These are phyloP conservation scores for Eudasyphora cyanicolor DNA, from an alignment of 2,888 invertebrate genomes.

Conservation along the genomic window DNA sequence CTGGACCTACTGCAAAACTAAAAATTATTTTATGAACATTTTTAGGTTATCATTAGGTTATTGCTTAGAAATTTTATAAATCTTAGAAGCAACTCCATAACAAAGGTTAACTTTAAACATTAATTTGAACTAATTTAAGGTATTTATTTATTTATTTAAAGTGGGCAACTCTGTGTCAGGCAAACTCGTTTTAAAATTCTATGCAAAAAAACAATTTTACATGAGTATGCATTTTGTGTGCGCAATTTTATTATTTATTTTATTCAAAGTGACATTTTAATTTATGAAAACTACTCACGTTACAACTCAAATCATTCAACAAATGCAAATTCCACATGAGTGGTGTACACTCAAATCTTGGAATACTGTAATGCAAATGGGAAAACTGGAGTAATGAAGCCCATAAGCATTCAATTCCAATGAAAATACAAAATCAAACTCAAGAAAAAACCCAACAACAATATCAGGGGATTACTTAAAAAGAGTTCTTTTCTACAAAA, in stretches of 20 bases:
- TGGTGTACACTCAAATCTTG: slow-evolving; percentile 1
- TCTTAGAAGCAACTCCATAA: too few relatives aligned
- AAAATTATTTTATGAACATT: too few relatives aligned
- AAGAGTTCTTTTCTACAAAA: too few relatives aligned
- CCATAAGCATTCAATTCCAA: too few relatives aligned
- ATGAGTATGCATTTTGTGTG: not conserved
- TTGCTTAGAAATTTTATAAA: too few relatives aligned
- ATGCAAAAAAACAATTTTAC: not conserved
- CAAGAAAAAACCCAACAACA: not conserved
- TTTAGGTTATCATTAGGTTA: too few relatives aligned
- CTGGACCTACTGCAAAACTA: too few relatives aligned
- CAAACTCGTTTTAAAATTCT: slow-evolving; percentile 12
- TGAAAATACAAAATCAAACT: not conserved
- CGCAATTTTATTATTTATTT: slow-evolving; percentile 42
- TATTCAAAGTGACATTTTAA: slow-evolving; percentile 60
- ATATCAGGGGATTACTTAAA: not conserved
- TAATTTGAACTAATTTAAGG: too few relatives aligned
- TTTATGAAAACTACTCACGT: slow-evolving; percentile 61
- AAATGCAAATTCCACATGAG: not conserved
- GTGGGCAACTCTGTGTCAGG: not conserved
- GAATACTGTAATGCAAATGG: not conserved
- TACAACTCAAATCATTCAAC: slow-evolving; percentile 41
- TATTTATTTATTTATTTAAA: too few relatives aligned
- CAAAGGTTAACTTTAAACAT: too few relatives aligned
- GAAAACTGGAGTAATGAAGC: too few relatives aligned